Evolutionary conservation across 2,888 invertebrate genomes (phyloP), one percentile per base, ranked within the genome.

Genomic region (Oxyscelio sp.): DNA sequence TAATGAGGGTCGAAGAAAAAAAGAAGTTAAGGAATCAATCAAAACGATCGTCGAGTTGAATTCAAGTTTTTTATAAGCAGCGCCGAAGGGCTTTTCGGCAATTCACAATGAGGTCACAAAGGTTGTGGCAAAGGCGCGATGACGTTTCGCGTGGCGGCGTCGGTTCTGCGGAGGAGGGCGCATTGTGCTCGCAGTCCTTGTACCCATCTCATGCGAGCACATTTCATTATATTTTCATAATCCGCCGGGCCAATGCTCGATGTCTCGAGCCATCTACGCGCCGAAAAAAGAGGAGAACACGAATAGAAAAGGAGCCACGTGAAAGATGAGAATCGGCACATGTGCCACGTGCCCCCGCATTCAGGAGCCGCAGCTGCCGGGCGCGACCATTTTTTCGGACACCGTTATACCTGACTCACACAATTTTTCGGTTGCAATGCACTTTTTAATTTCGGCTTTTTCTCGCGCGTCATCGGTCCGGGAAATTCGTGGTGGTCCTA

Each of bases 241-340:
- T 86, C 77, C 59, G 65, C 59, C 65, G 79, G 80, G 80, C 73
- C 80, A 56, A 85, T 85, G 79, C 85, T 83, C 78, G 83, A 83
- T 86, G 81, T 78, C 80, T 78, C 73, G 81, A 70, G 65, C 52
- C 61, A 81, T 85, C 75, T 59, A 77, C 75, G 71, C 59, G 73
- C 56, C 52, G 27, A 63, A 21, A 45, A 56, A 34, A 24, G 19
- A 63, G n/a, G 58, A 65, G 56, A 50, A 50, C 63, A 45, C 58
- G 73, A 56, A 70, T 50, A 56, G 73, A 73, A 65, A 78, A 71
- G 82, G 75, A 84, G 83, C 78, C 75, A 77, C 80, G 81, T 85
- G 85, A 77, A 86, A 84, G 83, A 86, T 86, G 84, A 86, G 86
- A 79, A 86, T 86, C 86, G 84, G 86, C 86, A 86, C 86, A 86